Percentiles rank a stretch among this genome's conserved stretches.
Evolutionary conservation across 1,140 invertebrate genomes (phyloP).

Genomic region (Aethina tumida): DNA sequence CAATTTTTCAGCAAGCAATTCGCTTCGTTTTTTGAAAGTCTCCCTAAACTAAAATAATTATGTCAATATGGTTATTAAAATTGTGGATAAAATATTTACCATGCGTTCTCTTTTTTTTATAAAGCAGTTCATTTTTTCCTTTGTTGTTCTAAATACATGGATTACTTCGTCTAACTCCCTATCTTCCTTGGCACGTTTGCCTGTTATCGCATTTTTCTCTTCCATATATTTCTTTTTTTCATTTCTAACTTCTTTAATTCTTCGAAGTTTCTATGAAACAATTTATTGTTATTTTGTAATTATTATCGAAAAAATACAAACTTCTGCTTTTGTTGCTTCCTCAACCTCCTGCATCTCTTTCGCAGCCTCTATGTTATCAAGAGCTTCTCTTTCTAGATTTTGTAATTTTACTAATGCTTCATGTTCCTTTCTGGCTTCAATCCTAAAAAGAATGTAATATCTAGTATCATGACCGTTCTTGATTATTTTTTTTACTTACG

Average conservation of each 20-base stretch:
- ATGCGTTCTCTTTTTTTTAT: constrained; percentile 20
- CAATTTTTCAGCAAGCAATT: too few relatives aligned
- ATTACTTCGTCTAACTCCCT: constrained; percentile 26
- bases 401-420: constrained; percentile 9
- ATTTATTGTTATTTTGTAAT: background rate
- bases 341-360: constrained; percentile 26
- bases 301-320: constrained; percentile 1
- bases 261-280: constrained; percentile 12
- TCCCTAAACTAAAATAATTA: too few relatives aligned
- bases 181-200: constrained; percentile 19
- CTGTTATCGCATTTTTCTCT: constrained; percentile 21
- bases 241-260: constrained; percentile 17
- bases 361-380: constrained; percentile 20
- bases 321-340: constrained; percentile 13
- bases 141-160: constrained; percentile 22
- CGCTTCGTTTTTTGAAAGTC: too few relatives aligned
- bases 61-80: too few relatives aligned
- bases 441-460: constrained; percentile 9
- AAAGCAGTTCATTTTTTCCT: constrained; percentile 23
- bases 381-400: constrained; percentile 24
- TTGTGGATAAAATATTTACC: too few relatives aligned
- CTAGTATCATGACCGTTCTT: background rate
- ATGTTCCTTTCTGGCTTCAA: constrained; percentile 10
- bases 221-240: constrained; percentile 32
- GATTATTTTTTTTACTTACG: constrained; percentile 8